Percentiles rank a stretch among this genome's conserved stretches.
Conservation (phyloP, 2,113 vertebrate species). For the Coregonus clupeaformis region DNA sequence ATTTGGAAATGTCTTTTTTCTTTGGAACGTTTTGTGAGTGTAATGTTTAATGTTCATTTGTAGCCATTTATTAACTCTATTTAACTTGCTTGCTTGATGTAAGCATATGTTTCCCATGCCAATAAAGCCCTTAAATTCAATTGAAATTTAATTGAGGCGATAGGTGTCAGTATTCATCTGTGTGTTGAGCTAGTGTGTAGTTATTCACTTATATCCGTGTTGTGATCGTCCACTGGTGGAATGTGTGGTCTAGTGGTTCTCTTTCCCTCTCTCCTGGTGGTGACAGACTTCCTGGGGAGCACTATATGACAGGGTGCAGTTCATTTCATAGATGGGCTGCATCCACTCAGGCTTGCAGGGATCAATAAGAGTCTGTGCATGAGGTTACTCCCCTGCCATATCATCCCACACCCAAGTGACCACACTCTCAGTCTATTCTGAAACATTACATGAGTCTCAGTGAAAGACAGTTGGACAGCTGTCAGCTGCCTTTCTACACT, state of each 20-base stretch:
- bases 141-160: too few species aligned
- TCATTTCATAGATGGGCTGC: neutral
- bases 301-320: slow-evolving; percentile 2
- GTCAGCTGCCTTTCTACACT: neutral
- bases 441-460: too few species aligned
- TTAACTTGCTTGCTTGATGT: too few species aligned
- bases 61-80: too few species aligned
- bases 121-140: too few species aligned
- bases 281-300: neutral
- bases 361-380: neutral
- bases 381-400: neutral
- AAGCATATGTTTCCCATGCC: too few species aligned
- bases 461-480: neutral
- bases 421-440: neutral
- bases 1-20: too few species aligned
- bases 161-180: too few species aligned
- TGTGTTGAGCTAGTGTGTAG: neutral
- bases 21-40: too few species aligned
- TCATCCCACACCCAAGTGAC: neutral
- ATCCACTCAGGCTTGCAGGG: neutral
- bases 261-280: neutral
- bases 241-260: neutral
- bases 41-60: too few species aligned
- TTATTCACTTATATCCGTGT: neutral
- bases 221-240: neutral